Evolutionary conservation across 2,888 invertebrate genomes (phyloP).

Genomic region (Synergus gifuensis): DNA sequence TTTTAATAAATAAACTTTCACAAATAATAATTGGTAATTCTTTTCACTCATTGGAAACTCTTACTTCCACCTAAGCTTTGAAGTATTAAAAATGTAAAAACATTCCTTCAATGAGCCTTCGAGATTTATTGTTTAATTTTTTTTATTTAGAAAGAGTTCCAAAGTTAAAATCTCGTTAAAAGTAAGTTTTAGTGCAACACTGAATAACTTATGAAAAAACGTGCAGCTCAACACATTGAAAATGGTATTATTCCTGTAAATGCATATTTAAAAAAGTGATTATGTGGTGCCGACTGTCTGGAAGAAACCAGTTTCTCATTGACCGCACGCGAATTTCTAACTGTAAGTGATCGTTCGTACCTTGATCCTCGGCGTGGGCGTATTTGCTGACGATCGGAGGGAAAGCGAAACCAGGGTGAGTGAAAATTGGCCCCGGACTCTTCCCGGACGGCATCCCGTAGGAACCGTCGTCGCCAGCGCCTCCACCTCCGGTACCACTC

Average conservation of each 20-base stretch:
- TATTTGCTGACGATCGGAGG: constrained; percentile 80
- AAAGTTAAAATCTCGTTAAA: too few species aligned
- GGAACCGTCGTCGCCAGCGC: constrained; percentile 70
- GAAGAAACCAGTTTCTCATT: constrained; percentile 18
- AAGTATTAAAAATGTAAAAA: too few species aligned
- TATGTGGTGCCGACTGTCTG: constrained; percentile 20
- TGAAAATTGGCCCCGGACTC: constrained; percentile 83
- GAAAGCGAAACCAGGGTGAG: constrained; percentile 86
- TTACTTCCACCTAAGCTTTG: too few species aligned
- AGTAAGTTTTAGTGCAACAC: too few species aligned
- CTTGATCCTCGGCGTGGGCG: constrained; percentile 80
- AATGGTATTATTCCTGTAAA: constrained; percentile 17
- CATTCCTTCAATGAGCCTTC: too few species aligned
- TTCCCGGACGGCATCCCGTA: constrained; percentile 82
- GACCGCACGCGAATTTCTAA: constrained; percentile 38
- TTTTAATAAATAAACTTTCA: not conserved
- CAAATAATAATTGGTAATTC: not conserved
- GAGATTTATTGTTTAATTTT: too few species aligned
- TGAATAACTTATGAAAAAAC: too few species aligned
- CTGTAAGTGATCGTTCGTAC: constrained; percentile 61
- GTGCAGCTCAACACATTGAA: not conserved
- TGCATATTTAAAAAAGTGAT: constrained; percentile 21
- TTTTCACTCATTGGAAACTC: not conserved
- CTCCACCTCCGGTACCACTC: constrained; percentile 68
- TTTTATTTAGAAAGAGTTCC: too few species aligned